These are phyloP conservation scores for Enteromius trimaculatus DNA, from an alignment of 2,797 vertebrate genomes.

Conservation along the genomic window DNA sequence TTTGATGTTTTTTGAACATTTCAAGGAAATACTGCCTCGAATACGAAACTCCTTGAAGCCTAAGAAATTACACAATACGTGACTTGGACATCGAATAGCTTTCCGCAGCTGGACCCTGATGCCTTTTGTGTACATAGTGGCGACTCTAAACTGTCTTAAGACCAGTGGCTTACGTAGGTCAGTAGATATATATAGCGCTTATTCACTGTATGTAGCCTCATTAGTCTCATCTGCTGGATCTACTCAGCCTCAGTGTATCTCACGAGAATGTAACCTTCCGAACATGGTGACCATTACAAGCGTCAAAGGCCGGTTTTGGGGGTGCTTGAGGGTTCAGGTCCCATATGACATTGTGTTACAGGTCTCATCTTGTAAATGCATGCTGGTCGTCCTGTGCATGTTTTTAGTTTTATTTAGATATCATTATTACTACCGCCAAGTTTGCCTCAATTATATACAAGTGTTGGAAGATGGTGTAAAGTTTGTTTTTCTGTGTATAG, in stretches of 20 bases:
- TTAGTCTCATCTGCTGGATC: constrained; percentile 65
- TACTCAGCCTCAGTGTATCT: constrained; percentile 65
- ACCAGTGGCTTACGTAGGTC: constrained; percentile 63
- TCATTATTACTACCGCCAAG: constrained; percentile 68
- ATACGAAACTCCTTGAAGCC: constrained; percentile 65
- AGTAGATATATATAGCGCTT: constrained; percentile 68
- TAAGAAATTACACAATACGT: constrained; percentile 64
- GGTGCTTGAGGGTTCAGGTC: neutral
- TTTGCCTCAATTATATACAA: constrained; percentile 76
- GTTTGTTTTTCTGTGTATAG: constrained; percentile 34
- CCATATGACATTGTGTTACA: constrained; percentile 53
- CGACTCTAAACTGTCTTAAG: constrained; percentile 62
- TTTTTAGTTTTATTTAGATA: constrained; percentile 63
- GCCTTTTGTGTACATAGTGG: constrained; percentile 73
- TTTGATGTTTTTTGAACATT: constrained; percentile 58
- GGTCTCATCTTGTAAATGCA: constrained; percentile 81
- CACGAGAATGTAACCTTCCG: constrained; percentile 72
- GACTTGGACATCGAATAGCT: constrained; percentile 56
- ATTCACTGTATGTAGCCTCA: constrained; percentile 76
- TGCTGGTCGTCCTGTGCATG: constrained; percentile 80
- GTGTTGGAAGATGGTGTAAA: constrained; percentile 58
- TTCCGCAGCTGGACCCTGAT: constrained; percentile 57
- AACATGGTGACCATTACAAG: neutral
- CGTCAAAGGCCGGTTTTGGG: neutral
- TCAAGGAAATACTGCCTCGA: constrained; percentile 74